Evolutionary conservation across 2,797 vertebrate genomes (phyloP), one percentile per base, ranked within the genome.

Genomic region (Poecilia velifera): DNA sequence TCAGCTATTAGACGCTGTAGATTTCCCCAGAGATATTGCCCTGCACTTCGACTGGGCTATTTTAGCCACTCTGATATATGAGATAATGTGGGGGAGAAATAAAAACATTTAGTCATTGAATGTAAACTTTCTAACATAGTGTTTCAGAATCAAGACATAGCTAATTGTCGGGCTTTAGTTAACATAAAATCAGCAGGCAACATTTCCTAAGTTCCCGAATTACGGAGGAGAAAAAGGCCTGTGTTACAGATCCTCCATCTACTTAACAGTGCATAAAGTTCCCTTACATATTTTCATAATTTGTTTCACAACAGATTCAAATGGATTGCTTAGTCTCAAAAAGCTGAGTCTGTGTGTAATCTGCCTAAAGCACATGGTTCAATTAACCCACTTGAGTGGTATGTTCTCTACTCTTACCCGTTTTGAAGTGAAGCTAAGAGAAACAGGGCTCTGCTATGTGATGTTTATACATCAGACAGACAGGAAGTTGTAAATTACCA

Each of bases 21-120:
- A 90, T 91, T 89, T 90, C 84, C 89, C 84, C 71, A 0, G 57
- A 88, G 92, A 87, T 86, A 66, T 78, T 82, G 22, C 76, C 76
- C 80, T 43, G 28, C 34, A 25, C 57, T 77, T 72, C 25, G 82
- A 43, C 76, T 57, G 62, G 81, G 74, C 74, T 79, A 16, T 89
- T 93, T 87, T 57, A 82, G 64, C 76, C 80, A 53, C 71, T 75
- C 39, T 84, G 73, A 86, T 83, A 86, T 81, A 73, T 80, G 74
- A 78, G 64, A 62, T 82, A 73, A 78, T 14, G 0, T 51, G 71
- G 4, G 6, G 2, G 66, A 45, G 77, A 77, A 36, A 77, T 81
- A 71, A 78, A 79, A 84, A 81, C 72, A 73, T 34, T 39, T 39
- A 76, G n/a, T 77, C 22, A 47, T 31, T 20, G 31, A 82, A 64